Conservation (phyloP, 1,140 invertebrate genomes). For the Bombus consobrinus region DNA sequence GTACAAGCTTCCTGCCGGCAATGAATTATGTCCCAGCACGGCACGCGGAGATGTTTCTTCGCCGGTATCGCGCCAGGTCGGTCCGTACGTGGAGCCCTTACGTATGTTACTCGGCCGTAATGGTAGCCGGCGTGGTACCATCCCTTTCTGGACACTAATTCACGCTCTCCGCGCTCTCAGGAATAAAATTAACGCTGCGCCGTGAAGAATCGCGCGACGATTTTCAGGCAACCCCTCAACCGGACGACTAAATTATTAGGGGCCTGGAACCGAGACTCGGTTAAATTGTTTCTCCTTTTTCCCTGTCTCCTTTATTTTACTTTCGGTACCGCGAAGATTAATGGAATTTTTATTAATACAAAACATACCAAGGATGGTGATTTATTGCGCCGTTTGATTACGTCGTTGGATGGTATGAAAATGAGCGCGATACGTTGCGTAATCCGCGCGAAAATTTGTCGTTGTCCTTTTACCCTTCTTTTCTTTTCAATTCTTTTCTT, state of each 20-base stretch:
- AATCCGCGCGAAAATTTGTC: not conserved
- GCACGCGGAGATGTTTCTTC: constrained; percentile 69
- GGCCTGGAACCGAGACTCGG: constrained; percentile 36
- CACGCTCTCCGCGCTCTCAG: constrained; percentile 61
- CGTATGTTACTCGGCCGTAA: constrained; percentile 64
- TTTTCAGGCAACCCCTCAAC: constrained; percentile 54
- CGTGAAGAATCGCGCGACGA: constrained; percentile 69
- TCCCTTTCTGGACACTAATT: constrained; percentile 69
- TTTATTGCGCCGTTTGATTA: constrained; percentile 45
- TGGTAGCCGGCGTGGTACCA: constrained; percentile 64
- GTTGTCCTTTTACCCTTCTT: not conserved
- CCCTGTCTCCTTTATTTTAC: constrained; percentile 28
- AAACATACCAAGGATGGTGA: constrained; percentile 17
- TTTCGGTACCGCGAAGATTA: constrained; percentile 44
- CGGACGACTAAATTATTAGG: constrained; percentile 66
- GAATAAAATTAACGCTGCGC: constrained; percentile 68
- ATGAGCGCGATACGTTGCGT: not conserved
- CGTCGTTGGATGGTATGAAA: constrained; percentile 27
- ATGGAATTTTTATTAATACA: constrained; percentile 59
- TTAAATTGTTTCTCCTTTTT: constrained; percentile 50
- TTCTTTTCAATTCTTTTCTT: not conserved
- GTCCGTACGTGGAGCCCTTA: constrained; percentile 56
- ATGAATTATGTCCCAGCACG: constrained; percentile 72
- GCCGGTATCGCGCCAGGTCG: constrained; percentile 59
- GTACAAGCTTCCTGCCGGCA: constrained; percentile 72